Base-by-base conservation (phyloP, 2,797 vertebrate species). In the Xiphophorus birchmanni region DNA sequence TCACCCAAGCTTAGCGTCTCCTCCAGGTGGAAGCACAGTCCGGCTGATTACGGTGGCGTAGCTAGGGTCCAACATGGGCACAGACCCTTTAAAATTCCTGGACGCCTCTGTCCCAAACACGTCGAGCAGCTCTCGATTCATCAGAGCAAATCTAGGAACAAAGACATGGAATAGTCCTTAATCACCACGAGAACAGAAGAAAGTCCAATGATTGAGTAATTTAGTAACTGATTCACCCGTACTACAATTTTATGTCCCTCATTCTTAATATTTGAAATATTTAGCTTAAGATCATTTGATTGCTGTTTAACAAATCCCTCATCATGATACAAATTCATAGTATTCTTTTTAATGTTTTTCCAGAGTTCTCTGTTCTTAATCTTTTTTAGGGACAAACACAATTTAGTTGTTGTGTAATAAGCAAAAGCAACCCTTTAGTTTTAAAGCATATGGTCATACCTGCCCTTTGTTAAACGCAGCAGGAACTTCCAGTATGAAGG, bases 401-500 rank as follows among this genome's bases (percentile, higher is more conserved):
- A 23, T 60, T 6, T 29, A 29, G 13, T n/a, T 72, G 26, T 45
- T 72, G 69, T 47, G 15, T 17, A 45, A 72, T 72, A 45, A 69
- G 35, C n/a, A 54, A 11, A 73, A 56, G 3, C 17, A 45, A 1
- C 4, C 29, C 44, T 58, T 44, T 45, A 73, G 12, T 35, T 73
- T 9, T 13, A 56, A 23, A 48, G 2, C 15, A 45, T 0, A 29
- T 3, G 47, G 3, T 75, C 91, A 76, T 95, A 99, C 99, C 96
- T 98, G 96, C 98, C 99, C 94, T 98, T 95, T 0, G 99, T 99
- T 86, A 99, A 94, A 47, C 98, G 96, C 86, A 97, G 88, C 71
- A 99, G 96, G 92, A 99, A 99, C 88, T 99, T 99, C 99, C 99
- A 99, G 94, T 99, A 99, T 0, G 98, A 96, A n/a, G 98, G 99